Percentiles rank a stretch among this genome's conserved stretches.
Evolutionary conservation across 2,113 vertebrate species (phyloP).

Genomic region (Paratilapia polleni): DNA sequence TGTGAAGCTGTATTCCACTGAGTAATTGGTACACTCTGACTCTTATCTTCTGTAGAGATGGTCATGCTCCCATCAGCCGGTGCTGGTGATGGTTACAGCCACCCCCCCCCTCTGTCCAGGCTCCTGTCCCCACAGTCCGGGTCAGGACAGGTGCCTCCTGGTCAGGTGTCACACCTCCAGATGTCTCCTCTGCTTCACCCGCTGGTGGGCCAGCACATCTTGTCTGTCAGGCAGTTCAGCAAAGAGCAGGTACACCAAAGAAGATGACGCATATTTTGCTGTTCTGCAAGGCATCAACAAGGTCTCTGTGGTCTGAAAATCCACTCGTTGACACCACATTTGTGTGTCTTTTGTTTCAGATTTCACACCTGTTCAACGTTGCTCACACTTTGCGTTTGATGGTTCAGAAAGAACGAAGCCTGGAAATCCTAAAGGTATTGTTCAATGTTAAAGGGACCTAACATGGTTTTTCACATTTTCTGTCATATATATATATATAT

Average conservation of each 20-base stretch:
- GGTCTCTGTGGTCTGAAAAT: background rate
- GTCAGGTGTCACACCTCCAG: constrained; percentile 82
- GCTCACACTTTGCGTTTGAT: constrained; percentile 91
- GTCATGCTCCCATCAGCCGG: background rate
- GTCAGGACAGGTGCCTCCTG: constrained; percentile 40
- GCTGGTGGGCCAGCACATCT: constrained; percentile 91
- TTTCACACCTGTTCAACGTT: constrained; percentile 95
- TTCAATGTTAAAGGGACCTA: background rate
- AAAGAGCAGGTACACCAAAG: constrained; percentile 89
- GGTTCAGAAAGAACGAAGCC: constrained; percentile 93
- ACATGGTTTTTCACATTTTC: background rate
- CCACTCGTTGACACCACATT: background rate
- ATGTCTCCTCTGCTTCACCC: constrained; percentile 87
- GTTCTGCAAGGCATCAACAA: background rate
- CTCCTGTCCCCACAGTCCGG: constrained; percentile 87
- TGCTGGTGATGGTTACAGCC: constrained; percentile 76
- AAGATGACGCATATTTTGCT: background rate
- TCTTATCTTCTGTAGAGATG: constrained; percentile 66
- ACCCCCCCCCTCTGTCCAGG: constrained; percentile 84
- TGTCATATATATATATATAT: background rate
- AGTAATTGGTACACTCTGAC: background rate
- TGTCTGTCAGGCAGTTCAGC: constrained; percentile 92
- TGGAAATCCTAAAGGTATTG: constrained; percentile 94
- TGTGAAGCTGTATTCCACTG: background rate
- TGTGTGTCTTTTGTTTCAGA: constrained; percentile 68